A percentile compares a stretch with the other conserved stretches of the same genome.
These are phyloP conservation scores for Tyria jacobaeae DNA, from an alignment of 2,888 invertebrate species.

Conservation along the genomic window DNA sequence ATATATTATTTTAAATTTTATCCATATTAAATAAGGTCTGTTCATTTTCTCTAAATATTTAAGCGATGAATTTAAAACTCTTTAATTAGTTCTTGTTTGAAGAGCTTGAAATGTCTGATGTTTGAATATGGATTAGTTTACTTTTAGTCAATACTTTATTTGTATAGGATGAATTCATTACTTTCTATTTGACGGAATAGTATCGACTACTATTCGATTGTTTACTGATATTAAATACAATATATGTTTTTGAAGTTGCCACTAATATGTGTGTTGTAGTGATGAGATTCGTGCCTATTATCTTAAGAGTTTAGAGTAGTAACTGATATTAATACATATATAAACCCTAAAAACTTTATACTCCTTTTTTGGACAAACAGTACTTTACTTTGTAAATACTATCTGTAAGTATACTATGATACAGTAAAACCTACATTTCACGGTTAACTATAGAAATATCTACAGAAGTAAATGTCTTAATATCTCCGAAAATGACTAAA, in stretches of 20 bases:
- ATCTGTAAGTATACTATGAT: neutral
- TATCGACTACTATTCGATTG: neutral
- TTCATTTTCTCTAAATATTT: conserved; percentile 13
- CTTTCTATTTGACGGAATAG: conserved; percentile 6
- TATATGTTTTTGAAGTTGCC: neutral
- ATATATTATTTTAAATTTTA: neutral
- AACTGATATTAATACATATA: too few relatives aligned
- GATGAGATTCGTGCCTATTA: too few relatives aligned
- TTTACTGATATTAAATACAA: conserved; percentile 2
- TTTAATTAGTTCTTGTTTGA: conserved; percentile 16
- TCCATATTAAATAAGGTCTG: neutral
- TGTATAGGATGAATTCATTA: conserved; percentile 3
- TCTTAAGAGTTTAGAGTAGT: too few relatives aligned
- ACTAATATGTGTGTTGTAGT: too few relatives aligned
- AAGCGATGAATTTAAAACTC: conserved; percentile 16
- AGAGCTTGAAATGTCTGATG: conserved; percentile 10
- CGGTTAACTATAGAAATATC: neutral
- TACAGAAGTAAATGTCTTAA: conserved; percentile 39
- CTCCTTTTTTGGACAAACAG: too few relatives aligned
- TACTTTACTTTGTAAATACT: too few relatives aligned
- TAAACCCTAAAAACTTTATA: too few relatives aligned
- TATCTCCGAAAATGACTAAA: conserved; percentile 36
- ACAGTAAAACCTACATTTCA: neutral
- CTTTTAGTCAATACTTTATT: conserved; percentile 10
- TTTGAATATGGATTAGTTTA: conserved; percentile 7